Percentiles rank a stretch among this genome's conserved stretches.
These are phyloP conservation scores for Nesospiza acunhae DNA, from an alignment of 2,113 vertebrate species.

Conservation along the genomic window DNA sequence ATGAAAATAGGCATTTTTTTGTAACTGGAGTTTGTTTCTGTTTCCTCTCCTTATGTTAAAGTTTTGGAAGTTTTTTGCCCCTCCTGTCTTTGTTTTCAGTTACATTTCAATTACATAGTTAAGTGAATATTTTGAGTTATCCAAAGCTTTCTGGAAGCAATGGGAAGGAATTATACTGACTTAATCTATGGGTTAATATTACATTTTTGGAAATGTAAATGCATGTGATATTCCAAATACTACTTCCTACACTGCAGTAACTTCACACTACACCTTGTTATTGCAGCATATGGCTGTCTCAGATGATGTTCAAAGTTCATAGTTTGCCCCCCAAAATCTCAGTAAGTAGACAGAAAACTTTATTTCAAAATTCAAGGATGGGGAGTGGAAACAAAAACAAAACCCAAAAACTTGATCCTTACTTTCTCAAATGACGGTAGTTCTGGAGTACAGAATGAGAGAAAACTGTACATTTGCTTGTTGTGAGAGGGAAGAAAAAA, in stretches of 20 bases:
- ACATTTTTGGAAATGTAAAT: neutral
- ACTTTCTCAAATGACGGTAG: neutral
- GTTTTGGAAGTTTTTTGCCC: rapidly evolving
- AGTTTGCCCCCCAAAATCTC: neutral
- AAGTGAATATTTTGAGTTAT: neutral
- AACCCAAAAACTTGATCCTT: rapidly evolving
- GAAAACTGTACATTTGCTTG: neutral
- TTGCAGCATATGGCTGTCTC: neutral
- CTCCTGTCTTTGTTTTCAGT: neutral
- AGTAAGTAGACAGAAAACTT: neutral
- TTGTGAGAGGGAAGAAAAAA: neutral
- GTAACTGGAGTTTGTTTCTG: neutral
- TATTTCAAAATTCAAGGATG: neutral
- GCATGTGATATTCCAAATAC: neutral
- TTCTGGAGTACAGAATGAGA: neutral
- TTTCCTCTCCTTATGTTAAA: neutral
- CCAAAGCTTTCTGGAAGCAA: neutral
- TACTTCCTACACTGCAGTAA: neutral
- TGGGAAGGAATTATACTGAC: neutral
- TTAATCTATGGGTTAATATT: neutral
- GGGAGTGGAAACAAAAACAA: neutral
- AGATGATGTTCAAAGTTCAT: neutral
- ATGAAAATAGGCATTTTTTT: neutral
- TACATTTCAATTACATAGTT: neutral
- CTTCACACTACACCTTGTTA: neutral